Conservation (phyloP, 2,888 invertebrate genomes). For the Lacanobia oleracea region DNA sequence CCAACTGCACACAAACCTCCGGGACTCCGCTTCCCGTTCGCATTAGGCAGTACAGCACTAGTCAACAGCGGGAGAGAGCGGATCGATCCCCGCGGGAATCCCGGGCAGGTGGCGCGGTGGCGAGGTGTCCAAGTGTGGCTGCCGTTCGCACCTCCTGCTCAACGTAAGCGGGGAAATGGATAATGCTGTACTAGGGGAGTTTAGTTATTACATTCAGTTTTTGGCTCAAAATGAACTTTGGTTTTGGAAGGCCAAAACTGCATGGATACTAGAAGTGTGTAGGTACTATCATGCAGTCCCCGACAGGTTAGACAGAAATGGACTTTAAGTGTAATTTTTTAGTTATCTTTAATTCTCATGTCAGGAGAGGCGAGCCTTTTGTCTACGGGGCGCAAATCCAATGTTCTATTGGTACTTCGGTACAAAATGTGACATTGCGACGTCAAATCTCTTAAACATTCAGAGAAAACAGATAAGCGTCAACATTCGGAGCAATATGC, state of each 20-base stretch:
- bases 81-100: slow-evolving; percentile 74
- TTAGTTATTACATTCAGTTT: not conserved
- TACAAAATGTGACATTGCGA: no score
- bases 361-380: no score
- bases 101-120: slow-evolving; percentile 64
- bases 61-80: slow-evolving; percentile 56
- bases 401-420: no score
- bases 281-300: no score
- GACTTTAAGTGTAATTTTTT: no score
- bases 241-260: not conserved
- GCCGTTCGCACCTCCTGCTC: slow-evolving; percentile 61
- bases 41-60: slow-evolving; percentile 50
- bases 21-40: slow-evolving; percentile 37
- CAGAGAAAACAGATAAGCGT: no score
- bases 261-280: no score
- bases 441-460: no score
- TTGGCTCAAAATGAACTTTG: not conserved
- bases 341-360: no score
- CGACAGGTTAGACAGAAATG: no score
- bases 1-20: slow-evolving; percentile 35
- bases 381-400: no score
- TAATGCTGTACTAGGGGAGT: slow-evolving; percentile 9
- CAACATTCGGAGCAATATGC: not conserved
- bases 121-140: slow-evolving; percentile 63
- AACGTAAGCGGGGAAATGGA: slow-evolving; percentile 32